Conservation (phyloP, 2,797 vertebrate genomes). For the Pantherophis alleghaniensis region DNA sequence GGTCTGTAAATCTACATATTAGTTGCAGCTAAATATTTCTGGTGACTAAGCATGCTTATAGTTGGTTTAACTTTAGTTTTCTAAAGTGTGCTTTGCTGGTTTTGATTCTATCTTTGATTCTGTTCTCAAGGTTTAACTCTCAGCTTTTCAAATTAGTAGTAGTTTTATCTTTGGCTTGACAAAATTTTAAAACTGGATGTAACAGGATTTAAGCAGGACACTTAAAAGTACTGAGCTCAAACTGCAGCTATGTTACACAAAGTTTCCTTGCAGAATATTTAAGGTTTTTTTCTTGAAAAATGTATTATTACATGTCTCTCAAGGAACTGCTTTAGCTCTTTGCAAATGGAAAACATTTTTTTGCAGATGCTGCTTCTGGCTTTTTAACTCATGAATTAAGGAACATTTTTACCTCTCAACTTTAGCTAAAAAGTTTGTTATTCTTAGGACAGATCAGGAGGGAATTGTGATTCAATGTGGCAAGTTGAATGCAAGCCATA, state of each 20-base stretch:
- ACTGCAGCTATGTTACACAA: constrained; percentile 31
- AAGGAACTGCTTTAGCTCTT: neutral
- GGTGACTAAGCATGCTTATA: neutral
- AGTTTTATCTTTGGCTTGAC: constrained; percentile 1
- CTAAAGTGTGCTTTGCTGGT: constrained; percentile 25
- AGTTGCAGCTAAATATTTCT: constrained; percentile 25
- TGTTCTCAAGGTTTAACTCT: constrained; percentile 17
- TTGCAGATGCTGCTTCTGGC: constrained; percentile 37
- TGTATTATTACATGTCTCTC: constrained; percentile 35
- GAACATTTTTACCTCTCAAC: constrained; percentile 33
- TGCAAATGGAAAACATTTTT: constrained; percentile 20
- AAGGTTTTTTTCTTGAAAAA: neutral
- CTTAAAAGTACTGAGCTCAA: constrained; percentile 29
- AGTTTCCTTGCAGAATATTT: constrained; percentile 29
- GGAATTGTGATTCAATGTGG: constrained; percentile 61
- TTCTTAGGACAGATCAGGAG: constrained; percentile 59
- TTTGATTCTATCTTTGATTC: constrained; percentile 10
- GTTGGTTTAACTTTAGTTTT: constrained; percentile 40
- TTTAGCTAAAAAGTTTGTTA: constrained; percentile 51
- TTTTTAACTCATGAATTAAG: constrained; percentile 39
- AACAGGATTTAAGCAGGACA: neutral
- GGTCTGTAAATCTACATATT: constrained; percentile 45
- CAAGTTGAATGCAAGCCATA: constrained; percentile 65
- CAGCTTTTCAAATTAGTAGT: constrained; percentile 2
- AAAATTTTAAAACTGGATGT: constrained; percentile 6